phyloP scores from a whole-genome alignment of 2,113 vertebrate species.

The Crotophaga sulcirostris region DNA sequence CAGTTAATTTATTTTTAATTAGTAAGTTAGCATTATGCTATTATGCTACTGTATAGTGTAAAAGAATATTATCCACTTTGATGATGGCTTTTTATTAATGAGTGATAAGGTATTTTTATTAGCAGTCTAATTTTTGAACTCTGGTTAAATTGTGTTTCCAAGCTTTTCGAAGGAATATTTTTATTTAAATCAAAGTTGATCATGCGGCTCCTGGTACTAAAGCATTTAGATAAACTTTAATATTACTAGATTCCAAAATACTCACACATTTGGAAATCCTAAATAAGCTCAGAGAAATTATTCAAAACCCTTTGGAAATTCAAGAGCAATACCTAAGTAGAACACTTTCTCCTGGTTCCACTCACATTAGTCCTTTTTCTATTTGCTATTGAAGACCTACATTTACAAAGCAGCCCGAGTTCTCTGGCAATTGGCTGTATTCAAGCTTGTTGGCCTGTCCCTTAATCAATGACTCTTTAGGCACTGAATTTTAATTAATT shows the following conservation, averaged over 20 bases:
- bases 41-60: neutral
- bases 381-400: neutral
- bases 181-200: neutral
- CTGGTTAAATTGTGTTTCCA: neutral
- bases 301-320: neutral
- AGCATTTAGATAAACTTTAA: neutral
- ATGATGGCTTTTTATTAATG: neutral
- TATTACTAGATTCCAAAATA: neutral
- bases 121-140: neutral
- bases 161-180: neutral
- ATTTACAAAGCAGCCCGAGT: neutral
- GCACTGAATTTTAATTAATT: neutral
- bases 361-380: neutral
- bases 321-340: neutral
- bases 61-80: neutral
- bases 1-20: constrained; percentile 40
- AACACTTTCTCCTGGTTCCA: neutral
- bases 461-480: neutral
- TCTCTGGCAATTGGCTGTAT: neutral
- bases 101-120: neutral
- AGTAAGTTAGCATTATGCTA: neutral
- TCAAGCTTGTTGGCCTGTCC: neutral
- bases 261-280: neutral
- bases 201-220: neutral
- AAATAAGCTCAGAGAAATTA: neutral